A percentile compares a stretch with the other conserved stretches of the same genome.
These are phyloP conservation scores for Hydra vulgaris DNA, from an alignment of 30 jellyfish, hydroid and myxozoan genomes.

Conservation along the genomic window DNA sequence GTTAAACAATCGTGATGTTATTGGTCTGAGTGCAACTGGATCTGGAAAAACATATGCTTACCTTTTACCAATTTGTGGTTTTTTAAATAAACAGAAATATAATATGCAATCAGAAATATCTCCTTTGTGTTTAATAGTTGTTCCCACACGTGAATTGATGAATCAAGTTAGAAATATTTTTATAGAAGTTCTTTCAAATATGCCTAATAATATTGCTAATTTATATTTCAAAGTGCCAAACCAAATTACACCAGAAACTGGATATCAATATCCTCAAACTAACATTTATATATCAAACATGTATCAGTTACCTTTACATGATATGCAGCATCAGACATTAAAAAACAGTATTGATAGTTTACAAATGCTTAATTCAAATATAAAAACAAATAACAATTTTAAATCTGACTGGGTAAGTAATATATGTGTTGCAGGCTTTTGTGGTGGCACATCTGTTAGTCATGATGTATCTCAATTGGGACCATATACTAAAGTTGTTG, in stretches of 20 bases:
- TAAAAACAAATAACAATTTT: too few species aligned
- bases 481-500: conserved; percentile 28
- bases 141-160: conserved; percentile 91
- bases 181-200: not conserved
- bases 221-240: not conserved
- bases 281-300: too few species aligned
- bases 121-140: conserved; percentile 47
- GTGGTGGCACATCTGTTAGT: conserved; percentile 72
- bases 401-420: not conserved
- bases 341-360: not conserved
- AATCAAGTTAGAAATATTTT: conserved; percentile 44
- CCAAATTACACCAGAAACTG: not conserved
- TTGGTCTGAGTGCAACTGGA: conserved; percentile 79
- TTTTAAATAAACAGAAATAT: conserved; percentile 9
- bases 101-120: not conserved
- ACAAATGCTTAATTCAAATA: too few species aligned
- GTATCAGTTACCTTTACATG: not conserved
- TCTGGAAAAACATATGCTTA: conserved; percentile 82
- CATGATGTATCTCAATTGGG: conserved; percentile 29
- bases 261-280: not conserved
- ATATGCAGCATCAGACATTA: not conserved
- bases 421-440: conserved; percentile 31
- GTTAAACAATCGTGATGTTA: conserved; percentile 49
- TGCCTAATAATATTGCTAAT: not conserved
- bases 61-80: conserved; percentile 45